A percentile compares a stretch with the other conserved stretches of the same genome.
phyloP scores from a whole-genome alignment of 2,888 invertebrate species.

The Volucella inanis region DNA sequence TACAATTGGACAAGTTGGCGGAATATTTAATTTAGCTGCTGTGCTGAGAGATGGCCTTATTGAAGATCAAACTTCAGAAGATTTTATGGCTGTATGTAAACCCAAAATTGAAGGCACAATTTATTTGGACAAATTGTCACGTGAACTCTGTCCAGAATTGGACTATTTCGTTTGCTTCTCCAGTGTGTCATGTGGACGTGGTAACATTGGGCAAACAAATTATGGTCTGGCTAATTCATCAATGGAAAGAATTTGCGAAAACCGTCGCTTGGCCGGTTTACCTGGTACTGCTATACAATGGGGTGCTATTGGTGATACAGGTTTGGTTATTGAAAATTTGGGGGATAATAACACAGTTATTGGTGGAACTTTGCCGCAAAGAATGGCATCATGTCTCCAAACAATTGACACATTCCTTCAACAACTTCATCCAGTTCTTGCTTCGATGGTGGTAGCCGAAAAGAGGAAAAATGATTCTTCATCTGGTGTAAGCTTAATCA shows the following conservation, averaged over 20 bases:
- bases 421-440: conserved; percentile 91
- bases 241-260: conserved; percentile 98
- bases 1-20: conserved; percentile 89
- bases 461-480: conserved; percentile 87
- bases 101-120: conserved; percentile 95
- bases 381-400: conserved; percentile 95
- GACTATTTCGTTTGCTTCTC: conserved; percentile 98
- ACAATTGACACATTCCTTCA: conserved; percentile 95
- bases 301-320: conserved; percentile 99
- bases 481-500: conserved; percentile 87
- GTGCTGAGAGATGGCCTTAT: conserved; percentile 94
- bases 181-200: conserved; percentile 97
- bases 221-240: conserved; percentile 98
- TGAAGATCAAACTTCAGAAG: conserved; percentile 91
- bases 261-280: conserved; percentile 91
- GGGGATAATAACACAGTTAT: conserved; percentile 95
- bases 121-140: conserved; percentile 91
- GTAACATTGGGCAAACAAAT: conserved; percentile 98
- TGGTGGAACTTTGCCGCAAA: conserved; percentile 97
- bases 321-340: conserved; percentile 94
- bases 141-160: conserved; percentile 89
- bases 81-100: conserved; percentile 90
- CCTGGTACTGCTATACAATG: conserved; percentile 97
- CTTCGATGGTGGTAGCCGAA: conserved; percentile 94
- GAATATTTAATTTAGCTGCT: conserved; percentile 97